Conservation (phyloP, 2,888 invertebrate genomes). For the Helobdella robusta region DNA sequence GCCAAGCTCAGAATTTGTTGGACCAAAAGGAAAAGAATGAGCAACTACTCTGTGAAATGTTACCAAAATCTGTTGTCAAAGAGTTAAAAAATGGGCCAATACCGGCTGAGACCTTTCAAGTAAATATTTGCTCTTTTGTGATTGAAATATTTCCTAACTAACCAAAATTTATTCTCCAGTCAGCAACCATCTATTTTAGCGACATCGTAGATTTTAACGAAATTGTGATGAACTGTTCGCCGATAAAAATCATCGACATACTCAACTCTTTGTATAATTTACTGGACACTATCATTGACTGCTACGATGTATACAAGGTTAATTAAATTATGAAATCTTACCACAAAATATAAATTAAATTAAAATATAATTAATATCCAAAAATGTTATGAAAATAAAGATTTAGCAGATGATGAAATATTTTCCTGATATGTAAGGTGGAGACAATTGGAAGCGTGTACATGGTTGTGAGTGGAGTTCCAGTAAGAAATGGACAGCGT, state of each 20-base stretch:
- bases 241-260: constrained; percentile 20
- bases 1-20: constrained; percentile 11
- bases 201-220: constrained; percentile 25
- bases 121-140: too few species aligned
- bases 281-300: constrained; percentile 21
- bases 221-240: constrained; percentile 1
- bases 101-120: constrained; percentile 14
- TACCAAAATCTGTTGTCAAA: constrained; percentile 16
- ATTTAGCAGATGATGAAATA: not conserved
- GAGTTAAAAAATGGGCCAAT: constrained; percentile 9
- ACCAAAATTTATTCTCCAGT: not conserved
- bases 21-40: constrained; percentile 15
- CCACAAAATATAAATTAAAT: not conserved
- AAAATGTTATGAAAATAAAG: too few species aligned
- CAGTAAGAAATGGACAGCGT: constrained; percentile 27
- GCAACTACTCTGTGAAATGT: constrained; percentile 15
- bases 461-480: constrained; percentile 31
- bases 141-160: too few species aligned
- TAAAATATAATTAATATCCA: too few species aligned
- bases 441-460: constrained; percentile 31
- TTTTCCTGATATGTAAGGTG: constrained; percentile 17
- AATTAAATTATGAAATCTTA: not conserved
- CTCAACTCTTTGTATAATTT: constrained; percentile 26
- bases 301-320: constrained; percentile 27
- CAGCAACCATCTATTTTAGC: constrained; percentile 16